Percentiles rank a stretch among this genome's conserved stretches.
phyloP scores from a whole-genome alignment of 2,888 invertebrate species.

The Thysanoteuthis rhombus region DNA sequence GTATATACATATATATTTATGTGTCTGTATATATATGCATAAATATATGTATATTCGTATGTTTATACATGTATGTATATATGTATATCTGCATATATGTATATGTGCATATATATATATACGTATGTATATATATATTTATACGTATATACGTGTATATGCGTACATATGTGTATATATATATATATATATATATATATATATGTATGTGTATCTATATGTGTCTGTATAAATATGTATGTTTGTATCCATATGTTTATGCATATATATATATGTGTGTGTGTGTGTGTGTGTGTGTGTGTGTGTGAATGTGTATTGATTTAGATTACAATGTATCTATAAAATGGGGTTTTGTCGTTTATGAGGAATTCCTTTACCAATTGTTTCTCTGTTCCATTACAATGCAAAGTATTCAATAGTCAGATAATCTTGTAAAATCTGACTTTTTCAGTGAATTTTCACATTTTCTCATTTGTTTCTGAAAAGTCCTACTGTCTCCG shows the following conservation, averaged over 20 bases:
- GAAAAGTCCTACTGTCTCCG: no score
- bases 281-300: not conserved
- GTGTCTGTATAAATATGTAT: not conserved
- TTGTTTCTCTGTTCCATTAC: no score
- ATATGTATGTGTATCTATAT: not conserved
- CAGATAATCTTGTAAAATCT: no score
- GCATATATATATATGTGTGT: not conserved
- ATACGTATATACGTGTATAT: no score
- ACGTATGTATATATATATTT: not conserved
- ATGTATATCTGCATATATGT: no score
- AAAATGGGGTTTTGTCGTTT: no score
- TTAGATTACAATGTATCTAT: no score
- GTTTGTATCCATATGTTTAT: not conserved
- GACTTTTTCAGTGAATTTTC: no score
- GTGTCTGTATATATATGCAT: not conserved
- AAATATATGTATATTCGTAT: not conserved
- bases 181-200: not conserved
- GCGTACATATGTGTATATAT: not conserved
- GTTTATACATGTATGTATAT: not conserved
- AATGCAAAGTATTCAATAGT: no score
- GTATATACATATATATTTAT: not conserved
- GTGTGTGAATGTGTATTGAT: no score
- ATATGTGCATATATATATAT: not conserved
- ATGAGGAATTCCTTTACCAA: no score
- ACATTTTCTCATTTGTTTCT: no score